These are phyloP conservation scores for Hyperoodon ampullatus DNA, from an alignment of 2,113 vertebrate genomes.

Conservation along the genomic window DNA sequence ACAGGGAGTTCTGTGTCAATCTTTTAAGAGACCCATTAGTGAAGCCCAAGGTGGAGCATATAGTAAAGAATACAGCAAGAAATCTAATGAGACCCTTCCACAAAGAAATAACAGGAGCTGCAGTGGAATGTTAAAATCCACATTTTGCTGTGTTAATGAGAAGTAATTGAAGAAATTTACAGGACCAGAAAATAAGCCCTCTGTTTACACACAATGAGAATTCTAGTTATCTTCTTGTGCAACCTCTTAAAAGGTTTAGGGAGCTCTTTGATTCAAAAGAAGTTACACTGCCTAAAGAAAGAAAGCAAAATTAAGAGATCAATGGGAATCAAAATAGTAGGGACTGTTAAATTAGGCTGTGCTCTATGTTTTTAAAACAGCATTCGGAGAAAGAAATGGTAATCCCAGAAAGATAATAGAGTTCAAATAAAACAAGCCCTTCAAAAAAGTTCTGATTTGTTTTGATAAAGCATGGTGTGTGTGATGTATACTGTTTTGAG, in stretches of 20 bases:
- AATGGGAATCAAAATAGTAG: neutral
- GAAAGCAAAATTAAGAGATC: neutral
- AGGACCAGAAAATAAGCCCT: neutral
- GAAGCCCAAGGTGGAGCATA: neutral
- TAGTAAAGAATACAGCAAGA: neutral
- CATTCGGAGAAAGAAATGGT: neutral
- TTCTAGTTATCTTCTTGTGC: neutral
- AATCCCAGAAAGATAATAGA: neutral
- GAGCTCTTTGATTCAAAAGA: neutral
- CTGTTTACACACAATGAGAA: neutral
- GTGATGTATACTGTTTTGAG: conserved; percentile 11
- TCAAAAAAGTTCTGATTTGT: neutral
- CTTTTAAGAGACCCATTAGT: neutral
- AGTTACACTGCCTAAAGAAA: neutral
- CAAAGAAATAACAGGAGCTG: neutral
- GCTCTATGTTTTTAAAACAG: neutral
- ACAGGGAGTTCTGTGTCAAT: neutral
- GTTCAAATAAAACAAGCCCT: neutral
- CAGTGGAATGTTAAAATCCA: neutral
- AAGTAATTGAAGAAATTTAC: neutral
- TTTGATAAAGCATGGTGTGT: neutral
- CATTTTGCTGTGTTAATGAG: neutral
- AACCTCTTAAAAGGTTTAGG: neutral
- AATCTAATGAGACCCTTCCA: neutral
- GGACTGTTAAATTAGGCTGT: neutral